Evolutionary conservation across 2,113 vertebrate species (phyloP), one percentile per base, ranked within the genome.

Genomic region (Epinephelus fuscoguttatus): DNA sequence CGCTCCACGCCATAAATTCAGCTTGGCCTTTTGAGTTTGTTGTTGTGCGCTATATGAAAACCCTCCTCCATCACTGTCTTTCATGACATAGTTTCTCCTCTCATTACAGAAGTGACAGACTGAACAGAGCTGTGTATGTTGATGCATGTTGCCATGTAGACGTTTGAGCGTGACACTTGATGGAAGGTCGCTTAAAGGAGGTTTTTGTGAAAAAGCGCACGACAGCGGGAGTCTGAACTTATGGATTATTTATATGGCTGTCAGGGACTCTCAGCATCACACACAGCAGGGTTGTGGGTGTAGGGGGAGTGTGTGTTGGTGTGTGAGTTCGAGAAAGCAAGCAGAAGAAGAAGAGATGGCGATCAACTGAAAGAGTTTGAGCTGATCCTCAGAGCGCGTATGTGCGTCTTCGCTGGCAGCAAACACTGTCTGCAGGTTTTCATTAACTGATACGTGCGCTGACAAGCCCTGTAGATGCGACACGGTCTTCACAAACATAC

Each of bases 221-320:
- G 27, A 75, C 81, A 71, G 89, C 60, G 62, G 78, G 80, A 78
- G 75, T 82, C 90, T 80, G 90, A 85, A 84, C 12, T 88, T 94
- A 94, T 95, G 80, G 92, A 95, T 95, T 95, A 95, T 95, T 95
- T 91, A 95, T 95, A 82, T 63, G 91, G 80, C 86, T 95, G 95
- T 95, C 94, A 83, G 89, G 83, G 83, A 90, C 87, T 87, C 85
- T 95, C 92, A 92, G 85, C 84, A 14, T 95, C 93, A 94, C 74
- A 77, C 80, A 52, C 82, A 84, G 82, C 27, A 1, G 19, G 88
- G 33, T n/a, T 4, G 21, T 9, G 27, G 19, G 53, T 14, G 69
- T 11, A 25, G 21, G 47, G 74, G 52, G 25, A 33, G 62, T 53
- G 59, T 74, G 21, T 81, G 25, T 84, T 63, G 49, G 50, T 82